A percentile compares a stretch with the other conserved stretches of the same genome.
Conservation (phyloP, 2,888 invertebrate genomes). For the Leucoptera coffeella region DNA sequence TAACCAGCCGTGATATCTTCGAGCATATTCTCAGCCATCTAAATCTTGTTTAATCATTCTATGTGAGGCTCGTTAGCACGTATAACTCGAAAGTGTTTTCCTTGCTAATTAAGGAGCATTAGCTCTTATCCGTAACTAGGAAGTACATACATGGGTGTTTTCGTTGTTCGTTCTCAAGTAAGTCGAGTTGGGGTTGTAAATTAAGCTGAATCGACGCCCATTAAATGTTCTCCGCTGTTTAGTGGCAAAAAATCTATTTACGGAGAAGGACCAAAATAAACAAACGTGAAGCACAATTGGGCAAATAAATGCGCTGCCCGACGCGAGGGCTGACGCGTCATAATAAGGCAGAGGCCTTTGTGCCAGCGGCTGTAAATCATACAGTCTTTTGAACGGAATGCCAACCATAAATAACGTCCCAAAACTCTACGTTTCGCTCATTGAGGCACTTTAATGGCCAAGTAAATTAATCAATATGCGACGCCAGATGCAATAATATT, state of each 20-base stretch:
- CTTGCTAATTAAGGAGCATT: too few relatives aligned
- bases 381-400: conserved; percentile 45
- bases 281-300: conserved; percentile 40
- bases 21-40: conserved; percentile 20
- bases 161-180: too few relatives aligned
- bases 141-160: too few relatives aligned
- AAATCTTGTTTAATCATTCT: conserved; percentile 13
- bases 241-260: too few relatives aligned
- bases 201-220: too few relatives aligned
- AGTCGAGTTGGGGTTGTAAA: too few relatives aligned
- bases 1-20: too few relatives aligned
- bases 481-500: too few relatives aligned
- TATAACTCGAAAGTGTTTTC: too few relatives aligned
- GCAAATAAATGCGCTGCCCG: conserved; percentile 40
- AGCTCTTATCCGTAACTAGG: too few relatives aligned
- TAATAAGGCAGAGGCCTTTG: conserved; percentile 48
- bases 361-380: conserved; percentile 43
- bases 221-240: too few relatives aligned
- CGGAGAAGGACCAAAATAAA: conserved; percentile 46
- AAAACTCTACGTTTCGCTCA: conserved; percentile 30
- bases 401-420: conserved; percentile 44
- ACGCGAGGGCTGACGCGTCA: conserved; percentile 44
- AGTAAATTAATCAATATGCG: conserved; percentile 45
- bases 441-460: conserved; percentile 36
- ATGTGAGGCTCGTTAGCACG: too few relatives aligned